Base-by-base conservation (phyloP, 2,888 invertebrate genomes). In the Eulithis testata region DNA sequence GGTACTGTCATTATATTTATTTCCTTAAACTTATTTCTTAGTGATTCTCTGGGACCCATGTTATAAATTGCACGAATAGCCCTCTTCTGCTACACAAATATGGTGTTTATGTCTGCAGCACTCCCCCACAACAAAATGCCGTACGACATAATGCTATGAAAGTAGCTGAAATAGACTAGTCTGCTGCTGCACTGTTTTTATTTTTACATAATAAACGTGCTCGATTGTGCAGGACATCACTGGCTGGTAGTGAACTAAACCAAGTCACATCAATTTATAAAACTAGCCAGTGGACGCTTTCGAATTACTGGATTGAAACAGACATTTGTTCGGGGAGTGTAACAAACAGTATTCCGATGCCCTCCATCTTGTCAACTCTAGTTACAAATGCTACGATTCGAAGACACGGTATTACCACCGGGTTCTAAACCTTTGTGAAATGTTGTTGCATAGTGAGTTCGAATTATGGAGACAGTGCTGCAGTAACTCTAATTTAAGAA, bases 341-440 rank as follows among this genome's bases (percentile, higher is more conserved):
- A 57, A 45, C 43, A 50, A 40, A 61, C 61, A 54, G 49, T 27
- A 11, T 50, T 60, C 44, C n/a, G 36, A 54, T 44, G 55, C 44
- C 9, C 49, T 64, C 60, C 54, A 55, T 60, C 64, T 64, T 64
- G 64, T 64, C 60, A 27, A 43, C 43, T 60, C 49, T 55, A 54
- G 55, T 60, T 59, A 53, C 50, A 12, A 6, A 9, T 21, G 49
- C 49, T 11, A 21, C 49, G 49, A 11, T 31, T 27, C 64, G 51
- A 52, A 53, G 57, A 14, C 64, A 55, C 37, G 53, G 40, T 58
- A 45, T n/a, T 58, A 43, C 59, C 37, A 37, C 9, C 14, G 3
- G 49, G 45, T 45, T n/a, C 45, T 59, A 50, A 54, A 59, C 43
- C 43, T 53, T 40, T 47, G 49, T 43, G 54, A 61, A 55, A 40